A percentile compares a stretch with the other conserved stretches of the same genome.
phyloP scores from a whole-genome alignment of 2,888 invertebrate genomes.

The Nipponacmea schrenckii region DNA sequence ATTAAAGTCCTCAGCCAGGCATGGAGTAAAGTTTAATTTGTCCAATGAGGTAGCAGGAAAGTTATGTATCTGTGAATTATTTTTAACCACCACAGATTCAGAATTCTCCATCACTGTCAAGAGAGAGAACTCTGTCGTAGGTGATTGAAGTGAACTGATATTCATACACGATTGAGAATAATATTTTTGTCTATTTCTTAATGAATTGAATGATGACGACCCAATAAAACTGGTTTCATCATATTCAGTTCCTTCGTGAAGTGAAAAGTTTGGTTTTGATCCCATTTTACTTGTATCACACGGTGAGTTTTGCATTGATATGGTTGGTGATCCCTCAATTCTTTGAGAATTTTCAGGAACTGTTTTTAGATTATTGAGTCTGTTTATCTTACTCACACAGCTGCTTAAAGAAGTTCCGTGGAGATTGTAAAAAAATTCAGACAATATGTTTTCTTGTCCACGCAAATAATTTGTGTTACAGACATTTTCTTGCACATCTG shows the following conservation, averaged over 20 bases:
- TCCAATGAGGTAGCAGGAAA: conserved; percentile 66
- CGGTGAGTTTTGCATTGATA: conserved; percentile 2
- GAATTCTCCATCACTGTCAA: conserved; percentile 43
- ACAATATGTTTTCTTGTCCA: neutral
- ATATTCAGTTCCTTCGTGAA: neutral
- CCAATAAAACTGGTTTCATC: neutral
- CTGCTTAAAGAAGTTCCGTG: neutral
- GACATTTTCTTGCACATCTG: neutral
- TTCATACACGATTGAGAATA: neutral
- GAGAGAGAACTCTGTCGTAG: conserved; percentile 68
- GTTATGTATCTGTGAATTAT: conserved; percentile 30
- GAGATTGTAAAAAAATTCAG: neutral
- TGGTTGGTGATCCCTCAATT: neutral
- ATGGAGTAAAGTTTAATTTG: conserved; percentile 65
- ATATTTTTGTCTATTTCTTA: neutral
- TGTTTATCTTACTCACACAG: neutral
- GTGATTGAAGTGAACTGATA: conserved; percentile 56
- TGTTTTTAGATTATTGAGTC: neutral
- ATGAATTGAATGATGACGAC: neutral
- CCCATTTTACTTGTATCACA: neutral
- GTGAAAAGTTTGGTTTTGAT: neutral
- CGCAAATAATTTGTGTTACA: conserved; percentile 1
- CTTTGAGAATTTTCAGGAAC: neutral
- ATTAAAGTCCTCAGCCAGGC: conserved; percentile 51
- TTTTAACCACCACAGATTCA: conserved; percentile 34